Conservation (phyloP, 2,888 invertebrate genomes). For the Antheraea yamamai region DNA sequence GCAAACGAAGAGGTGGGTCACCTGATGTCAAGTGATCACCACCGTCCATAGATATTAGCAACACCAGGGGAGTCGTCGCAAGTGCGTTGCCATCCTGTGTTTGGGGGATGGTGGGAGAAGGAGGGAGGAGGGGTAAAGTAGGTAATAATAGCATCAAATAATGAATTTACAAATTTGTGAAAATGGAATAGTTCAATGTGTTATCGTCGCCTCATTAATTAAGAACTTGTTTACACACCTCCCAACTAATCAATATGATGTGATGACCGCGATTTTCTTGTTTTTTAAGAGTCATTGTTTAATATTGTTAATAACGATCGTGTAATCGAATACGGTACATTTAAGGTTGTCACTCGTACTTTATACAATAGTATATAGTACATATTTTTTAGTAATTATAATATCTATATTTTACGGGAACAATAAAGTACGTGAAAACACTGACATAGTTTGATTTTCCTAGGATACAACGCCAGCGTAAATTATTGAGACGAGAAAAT, state of each 20-base stretch:
- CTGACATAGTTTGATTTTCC: not conserved
- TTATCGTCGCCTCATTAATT: not conserved
- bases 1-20: no score
- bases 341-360: not conserved
- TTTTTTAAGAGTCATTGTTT: not conserved
- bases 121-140: no score
- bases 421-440: not conserved
- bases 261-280: slow-evolving; percentile 5
- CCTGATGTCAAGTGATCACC: no score
- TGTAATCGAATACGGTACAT: not conserved
- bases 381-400: not conserved
- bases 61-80: no score
- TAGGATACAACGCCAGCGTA: not conserved
- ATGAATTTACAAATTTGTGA: no score
- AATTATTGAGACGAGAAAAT: not conserved
- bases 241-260: not conserved
- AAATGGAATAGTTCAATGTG: no score
- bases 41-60: no score
- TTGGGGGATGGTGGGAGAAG: no score
- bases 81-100: no score
- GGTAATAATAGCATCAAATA: no score
- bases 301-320: slow-evolving; percentile 11
- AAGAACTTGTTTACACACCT: not conserved
- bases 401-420: not conserved
- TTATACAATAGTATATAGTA: not conserved